Percentiles rank a stretch among this genome's conserved stretches.
Evolutionary conservation across 2,888 invertebrate genomes (phyloP).

Genomic region (Chloroclysta siterata): DNA sequence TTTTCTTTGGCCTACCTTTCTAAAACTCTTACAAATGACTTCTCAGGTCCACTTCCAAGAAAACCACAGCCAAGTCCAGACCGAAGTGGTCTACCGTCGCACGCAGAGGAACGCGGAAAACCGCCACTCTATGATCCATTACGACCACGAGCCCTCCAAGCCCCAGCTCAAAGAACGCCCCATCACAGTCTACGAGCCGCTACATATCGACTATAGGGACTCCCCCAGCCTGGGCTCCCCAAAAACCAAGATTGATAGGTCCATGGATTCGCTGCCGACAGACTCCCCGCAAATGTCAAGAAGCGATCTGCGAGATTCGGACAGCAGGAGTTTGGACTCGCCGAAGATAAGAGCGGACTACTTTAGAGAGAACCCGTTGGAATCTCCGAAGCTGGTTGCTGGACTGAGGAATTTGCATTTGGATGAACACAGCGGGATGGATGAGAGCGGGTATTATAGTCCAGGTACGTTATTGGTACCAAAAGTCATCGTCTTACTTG

Average conservation of each 20-base stretch:
- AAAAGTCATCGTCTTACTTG: no score
- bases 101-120: conserved; percentile 73
- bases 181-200: conserved; percentile 75
- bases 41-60: conserved; percentile 79
- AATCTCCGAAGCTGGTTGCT: conserved; percentile 74
- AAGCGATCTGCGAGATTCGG: conserved; percentile 73
- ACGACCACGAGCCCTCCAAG: conserved; percentile 74
- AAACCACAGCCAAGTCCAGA: conserved; percentile 51
- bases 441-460: conserved; percentile 81
- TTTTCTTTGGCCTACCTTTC: no score
- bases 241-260: conserved; percentile 73
- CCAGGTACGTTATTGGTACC: conserved; percentile 61
- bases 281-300: conserved; percentile 77
- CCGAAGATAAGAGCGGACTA: conserved; percentile 75
- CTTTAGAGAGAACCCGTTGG: conserved; percentile 69
- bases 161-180: conserved; percentile 76
- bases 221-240: conserved; percentile 75
- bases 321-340: conserved; percentile 74
- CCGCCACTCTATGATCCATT: conserved; percentile 82
- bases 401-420: conserved; percentile 75
- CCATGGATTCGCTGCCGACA: conserved; percentile 76
- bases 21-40: conserved; percentile 5
- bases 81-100: conserved; percentile 72
- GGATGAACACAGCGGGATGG: conserved; percentile 80
- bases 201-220: conserved; percentile 76